phyloP scores from a whole-genome alignment of 1,140 invertebrate species.

The Contarinia nasturtii region DNA sequence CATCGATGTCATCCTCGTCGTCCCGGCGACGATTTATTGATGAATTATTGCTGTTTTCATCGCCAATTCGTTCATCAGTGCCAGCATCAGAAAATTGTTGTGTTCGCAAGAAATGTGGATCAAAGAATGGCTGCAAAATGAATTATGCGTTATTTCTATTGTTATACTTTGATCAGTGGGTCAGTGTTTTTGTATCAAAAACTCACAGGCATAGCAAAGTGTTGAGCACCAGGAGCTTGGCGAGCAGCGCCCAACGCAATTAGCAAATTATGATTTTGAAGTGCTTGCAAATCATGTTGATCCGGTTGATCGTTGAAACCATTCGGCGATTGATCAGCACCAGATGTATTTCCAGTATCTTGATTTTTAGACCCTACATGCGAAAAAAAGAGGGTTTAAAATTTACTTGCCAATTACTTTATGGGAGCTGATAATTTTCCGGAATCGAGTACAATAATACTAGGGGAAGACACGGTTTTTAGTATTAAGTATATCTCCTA shows the following conservation, averaged over 20 bases:
- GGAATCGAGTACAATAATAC: too few relatives aligned
- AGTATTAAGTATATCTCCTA: too few relatives aligned
- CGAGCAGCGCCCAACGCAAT: constrained; percentile 4
- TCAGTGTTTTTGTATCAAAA: too few relatives aligned
- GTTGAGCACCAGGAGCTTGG: not conserved
- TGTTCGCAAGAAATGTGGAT: too few relatives aligned
- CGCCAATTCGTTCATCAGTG: not conserved
- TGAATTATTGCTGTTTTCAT: not conserved
- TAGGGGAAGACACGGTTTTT: too few relatives aligned
- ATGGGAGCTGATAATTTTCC: too few relatives aligned
- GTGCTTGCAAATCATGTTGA: constrained; percentile 1
- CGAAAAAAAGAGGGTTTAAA: not conserved
- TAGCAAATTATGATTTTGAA: constrained; percentile 6
- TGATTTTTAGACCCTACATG: constrained; percentile 1
- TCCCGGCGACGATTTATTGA: not conserved
- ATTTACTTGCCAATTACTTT: too few relatives aligned
- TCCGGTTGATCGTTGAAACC: not conserved
- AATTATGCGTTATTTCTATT: too few relatives aligned
- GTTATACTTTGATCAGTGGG: too few relatives aligned
- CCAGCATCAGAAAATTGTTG: too few relatives aligned
- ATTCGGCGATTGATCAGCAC: not conserved
- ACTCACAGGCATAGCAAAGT: constrained; percentile 5
- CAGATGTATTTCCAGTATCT: constrained; percentile 1
- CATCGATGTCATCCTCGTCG: not conserved
- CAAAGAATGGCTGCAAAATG: too few relatives aligned